These are phyloP conservation scores for Fregata magnificens DNA, from an alignment of 2,113 vertebrate species.

Conservation along the genomic window DNA sequence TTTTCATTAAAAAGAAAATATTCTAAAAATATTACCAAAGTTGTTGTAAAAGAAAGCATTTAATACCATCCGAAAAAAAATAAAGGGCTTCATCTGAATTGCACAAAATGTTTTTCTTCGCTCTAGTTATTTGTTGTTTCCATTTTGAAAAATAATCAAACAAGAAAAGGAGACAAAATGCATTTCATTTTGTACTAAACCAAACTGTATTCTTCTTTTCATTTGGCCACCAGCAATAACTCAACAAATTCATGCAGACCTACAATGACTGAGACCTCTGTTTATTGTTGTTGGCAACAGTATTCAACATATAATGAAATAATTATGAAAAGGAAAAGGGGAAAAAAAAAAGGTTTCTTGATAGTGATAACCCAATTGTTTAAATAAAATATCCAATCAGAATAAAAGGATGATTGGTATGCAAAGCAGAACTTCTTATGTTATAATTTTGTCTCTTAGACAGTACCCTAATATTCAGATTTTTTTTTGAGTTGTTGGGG, in stretches of 20 bases:
- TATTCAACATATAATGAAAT: not conserved
- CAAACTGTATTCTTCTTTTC: not conserved
- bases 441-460: not conserved
- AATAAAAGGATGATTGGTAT: not conserved
- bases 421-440: not conserved
- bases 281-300: not conserved
- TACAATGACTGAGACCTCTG: not conserved
- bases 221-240: not conserved
- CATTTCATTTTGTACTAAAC: not conserved
- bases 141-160: not conserved
- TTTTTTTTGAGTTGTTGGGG: not conserved
- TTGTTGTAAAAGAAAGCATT: not conserved
- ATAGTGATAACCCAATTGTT: not conserved
- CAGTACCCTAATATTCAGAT: not conserved
- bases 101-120: not conserved
- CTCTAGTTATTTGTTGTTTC: not conserved
- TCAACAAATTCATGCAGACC: not conserved
- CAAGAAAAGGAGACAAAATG: not conserved
- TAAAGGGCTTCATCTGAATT: not conserved
- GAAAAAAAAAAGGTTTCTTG: not conserved
- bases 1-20: not conserved
- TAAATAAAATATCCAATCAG: not conserved
- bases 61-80: not conserved
- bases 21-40: not conserved
- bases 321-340: not conserved